A percentile compares a stretch with the other conserved stretches of the same genome.
Evolutionary conservation across 2,797 vertebrate species (phyloP).

Genomic region (Synaphobranchus kaupii): DNA sequence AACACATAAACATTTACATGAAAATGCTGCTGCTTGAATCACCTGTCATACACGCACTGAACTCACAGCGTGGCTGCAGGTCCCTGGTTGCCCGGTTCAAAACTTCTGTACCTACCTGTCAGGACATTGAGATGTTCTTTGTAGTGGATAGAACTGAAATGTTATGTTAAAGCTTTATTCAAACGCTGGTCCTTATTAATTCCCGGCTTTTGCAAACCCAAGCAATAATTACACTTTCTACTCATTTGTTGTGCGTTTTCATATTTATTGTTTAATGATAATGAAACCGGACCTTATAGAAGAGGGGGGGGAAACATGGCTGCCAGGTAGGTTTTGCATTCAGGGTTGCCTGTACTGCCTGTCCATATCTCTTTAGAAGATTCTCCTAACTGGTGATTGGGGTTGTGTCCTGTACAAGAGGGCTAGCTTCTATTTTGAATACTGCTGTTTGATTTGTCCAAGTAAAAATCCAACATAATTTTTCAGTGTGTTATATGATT

Average conservation of each 20-base stretch:
- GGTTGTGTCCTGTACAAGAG: neutral
- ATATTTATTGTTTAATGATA: conserved; percentile 7
- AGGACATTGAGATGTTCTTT: neutral
- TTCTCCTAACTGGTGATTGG: neutral
- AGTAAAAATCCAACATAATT: neutral
- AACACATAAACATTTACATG: no score
- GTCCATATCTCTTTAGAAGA: neutral
- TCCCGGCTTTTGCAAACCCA: neutral
- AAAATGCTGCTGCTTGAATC: no score
- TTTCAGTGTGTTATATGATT: neutral
- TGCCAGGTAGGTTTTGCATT: neutral
- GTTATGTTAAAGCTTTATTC: neutral
- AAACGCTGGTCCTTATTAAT: neutral
- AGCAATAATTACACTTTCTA: neutral
- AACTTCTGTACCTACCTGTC: neutral
- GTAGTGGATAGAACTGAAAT: neutral
- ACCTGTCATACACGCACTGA: no score
- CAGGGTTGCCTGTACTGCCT: no score
- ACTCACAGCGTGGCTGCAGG: no score
- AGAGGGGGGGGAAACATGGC: neutral
- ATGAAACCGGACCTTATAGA: neutral
- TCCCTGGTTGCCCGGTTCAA: neutral
- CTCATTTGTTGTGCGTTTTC: neutral
- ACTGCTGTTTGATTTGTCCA: neutral
- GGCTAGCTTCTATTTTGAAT: neutral